Evolutionary conservation across 2,888 invertebrate genomes (phyloP), one percentile per base, ranked within the genome.

Genomic region (Pristionchus maxplancki): DNA sequence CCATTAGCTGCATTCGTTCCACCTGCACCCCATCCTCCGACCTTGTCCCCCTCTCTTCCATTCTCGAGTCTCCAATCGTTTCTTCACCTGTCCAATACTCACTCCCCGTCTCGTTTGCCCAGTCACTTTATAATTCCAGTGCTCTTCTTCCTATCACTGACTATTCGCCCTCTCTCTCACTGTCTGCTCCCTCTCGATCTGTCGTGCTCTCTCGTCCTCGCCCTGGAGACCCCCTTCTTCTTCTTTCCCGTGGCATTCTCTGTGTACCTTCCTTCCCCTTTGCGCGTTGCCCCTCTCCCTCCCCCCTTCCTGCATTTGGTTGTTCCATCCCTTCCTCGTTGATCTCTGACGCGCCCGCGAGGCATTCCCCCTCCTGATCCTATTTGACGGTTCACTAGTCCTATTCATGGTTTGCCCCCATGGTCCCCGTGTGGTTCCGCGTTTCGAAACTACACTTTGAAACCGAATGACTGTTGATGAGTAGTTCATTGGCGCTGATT

Each of bases 261-360:
- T 78, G 78, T 78, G 78, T 78, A 78, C 78, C 78, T 78, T 74
- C 71, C 40, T 48, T 83, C 58, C 53, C 53, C 83, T 53, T 58
- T 83, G 83, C 50, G n/a, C 81, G 48, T n/a, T 15, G 31, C 8
- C 44, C 44, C 37, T 8, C 44, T 40, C 50, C 53, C 37, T 44
- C 78, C 78, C 48, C 83, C 50, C 83, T 78, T 78, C 78, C 78
- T 78, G 78, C 44, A 78, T 78, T 78, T 78, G 78, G 78, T 48
- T 78, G 78, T 48, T 78, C 44, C 44, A 44, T 78, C 78, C 78
- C 44, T 78, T 78, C 78, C 78, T 78, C 44, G 78, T 48, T 48
- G 78, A 78, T 78, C 78, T 78, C 44, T 78, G 78, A 28, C 40
- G 44, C 28, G 71, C 78, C 44, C 44, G 44, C 13, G 44, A 64